Percentiles rank a stretch among this genome's conserved stretches.
phyloP scores from a whole-genome alignment of 1,140 invertebrate species.

The Whitmania pigra region DNA sequence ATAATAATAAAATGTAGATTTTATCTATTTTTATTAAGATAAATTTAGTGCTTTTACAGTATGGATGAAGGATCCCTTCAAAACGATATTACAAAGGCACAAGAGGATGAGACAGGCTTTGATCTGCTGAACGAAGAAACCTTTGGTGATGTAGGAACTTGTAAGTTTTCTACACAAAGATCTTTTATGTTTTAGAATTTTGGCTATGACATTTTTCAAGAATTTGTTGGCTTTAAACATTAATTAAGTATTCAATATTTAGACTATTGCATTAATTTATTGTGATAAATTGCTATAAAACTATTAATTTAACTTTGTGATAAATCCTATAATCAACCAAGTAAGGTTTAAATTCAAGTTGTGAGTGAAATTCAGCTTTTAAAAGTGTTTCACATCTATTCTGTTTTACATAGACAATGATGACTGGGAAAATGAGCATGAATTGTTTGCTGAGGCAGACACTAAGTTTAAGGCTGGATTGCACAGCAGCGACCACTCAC shows the following conservation, averaged over 20 bases:
- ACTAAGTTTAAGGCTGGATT: background rate
- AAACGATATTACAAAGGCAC: slow-evolving; percentile 31
- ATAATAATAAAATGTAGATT: too few relatives aligned
- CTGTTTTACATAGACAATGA: slow-evolving; percentile 32
- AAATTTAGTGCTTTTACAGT: too few relatives aligned
- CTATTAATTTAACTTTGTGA: too few relatives aligned
- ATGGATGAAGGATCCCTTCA: slow-evolving; percentile 18
- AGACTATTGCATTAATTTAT: too few relatives aligned
- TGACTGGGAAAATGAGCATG: slow-evolving; percentile 62
- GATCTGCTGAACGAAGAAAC: slow-evolving; percentile 80
- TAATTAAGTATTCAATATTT: too few relatives aligned
- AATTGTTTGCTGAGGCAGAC: slow-evolving; percentile 49
- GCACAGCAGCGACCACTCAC: background rate
- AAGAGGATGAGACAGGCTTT: slow-evolving; percentile 66
- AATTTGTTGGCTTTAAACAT: background rate
- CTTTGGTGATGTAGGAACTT: slow-evolving; percentile 55
- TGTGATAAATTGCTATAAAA: too few relatives aligned
- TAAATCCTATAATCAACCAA: too few relatives aligned
- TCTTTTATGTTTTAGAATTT: slow-evolving; percentile 26
- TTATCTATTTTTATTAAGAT: too few relatives aligned
- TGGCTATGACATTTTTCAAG: background rate
- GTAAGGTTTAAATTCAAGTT: background rate
- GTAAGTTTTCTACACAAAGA: slow-evolving; percentile 17
- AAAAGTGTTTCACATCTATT: background rate
- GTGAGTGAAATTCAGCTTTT: background rate